phyloP scores from a whole-genome alignment of 1,140 invertebrate species.

The Potamilus streckersoni region DNA sequence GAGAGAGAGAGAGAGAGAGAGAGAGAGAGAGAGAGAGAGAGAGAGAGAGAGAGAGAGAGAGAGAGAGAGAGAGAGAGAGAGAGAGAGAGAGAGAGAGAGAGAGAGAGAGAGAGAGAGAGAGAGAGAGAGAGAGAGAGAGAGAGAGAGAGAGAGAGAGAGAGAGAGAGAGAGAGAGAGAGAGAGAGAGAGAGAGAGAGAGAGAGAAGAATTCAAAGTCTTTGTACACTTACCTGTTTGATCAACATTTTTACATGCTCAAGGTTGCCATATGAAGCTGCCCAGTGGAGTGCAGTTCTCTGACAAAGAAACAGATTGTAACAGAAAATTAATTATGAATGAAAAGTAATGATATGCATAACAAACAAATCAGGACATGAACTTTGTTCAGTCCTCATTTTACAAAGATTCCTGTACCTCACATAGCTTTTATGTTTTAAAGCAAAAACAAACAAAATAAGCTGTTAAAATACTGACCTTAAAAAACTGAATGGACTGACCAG shows the following conservation, averaged over 20 bases:
- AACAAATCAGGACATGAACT: too few species aligned
- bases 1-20: not conserved
- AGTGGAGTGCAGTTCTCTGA: conserved; percentile 67
- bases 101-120: not conserved
- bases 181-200: not conserved
- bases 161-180: not conserved
- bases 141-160: not conserved
- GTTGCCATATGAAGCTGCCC: conserved; percentile 67
- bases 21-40: not conserved
- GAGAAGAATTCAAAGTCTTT: not conserved
- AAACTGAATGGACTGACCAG: too few species aligned
- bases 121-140: not conserved
- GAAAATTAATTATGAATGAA: too few species aligned
- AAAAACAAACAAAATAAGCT: too few species aligned
- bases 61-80: not conserved
- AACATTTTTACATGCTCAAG: conserved; percentile 66
- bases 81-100: not conserved
- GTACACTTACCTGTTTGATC: conserved; percentile 60
- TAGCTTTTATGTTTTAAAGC: too few species aligned
- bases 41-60: not conserved
- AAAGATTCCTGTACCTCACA: too few species aligned
- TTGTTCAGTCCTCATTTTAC: too few species aligned
- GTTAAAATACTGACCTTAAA: too few species aligned
- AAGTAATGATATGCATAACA: too few species aligned
- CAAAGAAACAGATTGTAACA: conserved; percentile 23